Evolutionary conservation across 2,888 invertebrate genomes (phyloP), one percentile per base, ranked within the genome.

Genomic region (Cataglyphis albicans): DNA sequence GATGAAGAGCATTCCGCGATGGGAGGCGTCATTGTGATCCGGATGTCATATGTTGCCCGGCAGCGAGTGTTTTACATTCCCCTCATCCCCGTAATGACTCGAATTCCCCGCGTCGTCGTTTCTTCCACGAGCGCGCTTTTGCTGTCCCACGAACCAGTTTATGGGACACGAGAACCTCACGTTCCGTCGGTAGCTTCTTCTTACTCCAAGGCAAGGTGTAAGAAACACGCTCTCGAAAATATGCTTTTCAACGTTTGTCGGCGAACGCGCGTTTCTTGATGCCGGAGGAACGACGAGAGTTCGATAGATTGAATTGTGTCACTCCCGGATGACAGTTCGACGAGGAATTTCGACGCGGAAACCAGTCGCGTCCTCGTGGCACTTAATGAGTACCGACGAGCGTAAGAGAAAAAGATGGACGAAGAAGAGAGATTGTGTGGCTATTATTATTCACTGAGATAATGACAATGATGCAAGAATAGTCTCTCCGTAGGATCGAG

Each of bases 11-110:
- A 87, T 90, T 88, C 88, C 90, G 83, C 87, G 86, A 84, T 89
- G 85, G 86, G 88, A 83, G 86, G 88, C 86, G 83, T 84, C 88
- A 88, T 87, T 87, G 90, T 87, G 87, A 90, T 90, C 90, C 89
- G 89, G 86, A 89, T 89, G 89, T 89, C 88, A 87, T 90, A 86
- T 88, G 90, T 90, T 86, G 88, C 52, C 63, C 65, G 52, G 70
- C 88, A 75, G 82, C 86, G 73, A 84, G 81, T 84, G 83, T 88
- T 88, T 88, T 84, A 83, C 83, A 86, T 86, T 88, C 82, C 82
- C 52, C 81, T 67, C 76, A 38, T 55, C 65, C 78, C 82, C n/a
- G 68, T 90, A 90, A 89, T 87, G 84, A 82, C 81, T 63, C 73
- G 52, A 74, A 81, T 84, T 82, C 86, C 86, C 81, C 74, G 70